A percentile compares a stretch with the other conserved stretches of the same genome.
phyloP scores from a whole-genome alignment of 2,113 vertebrate genomes.

The Lepisosteus oculatus region DNA sequence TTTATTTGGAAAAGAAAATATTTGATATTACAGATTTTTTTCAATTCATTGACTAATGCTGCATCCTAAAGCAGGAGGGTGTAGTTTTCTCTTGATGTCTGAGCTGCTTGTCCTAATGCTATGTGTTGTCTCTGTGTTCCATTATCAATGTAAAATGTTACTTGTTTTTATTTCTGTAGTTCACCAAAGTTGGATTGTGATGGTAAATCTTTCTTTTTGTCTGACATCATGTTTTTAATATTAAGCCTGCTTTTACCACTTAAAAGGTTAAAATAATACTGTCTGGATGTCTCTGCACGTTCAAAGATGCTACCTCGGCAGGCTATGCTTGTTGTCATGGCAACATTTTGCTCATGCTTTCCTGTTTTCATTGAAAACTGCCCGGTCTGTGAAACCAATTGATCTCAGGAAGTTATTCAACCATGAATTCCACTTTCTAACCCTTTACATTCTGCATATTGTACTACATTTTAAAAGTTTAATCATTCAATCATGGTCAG shows the following conservation, averaged over 20 bases:
- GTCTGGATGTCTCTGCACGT: conserved; percentile 56
- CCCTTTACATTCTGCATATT: conserved; percentile 5
- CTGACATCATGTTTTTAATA: conserved; percentile 38
- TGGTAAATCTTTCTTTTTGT: conserved; percentile 34
- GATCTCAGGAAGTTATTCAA: conserved; percentile 55
- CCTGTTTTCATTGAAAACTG: conserved; percentile 84
- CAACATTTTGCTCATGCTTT: conserved; percentile 83
- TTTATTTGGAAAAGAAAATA: too few species aligned
- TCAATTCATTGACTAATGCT: too few species aligned
- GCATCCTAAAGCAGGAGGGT: too few species aligned
- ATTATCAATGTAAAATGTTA: conserved; percentile 5
- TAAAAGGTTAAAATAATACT: conserved; percentile 59
- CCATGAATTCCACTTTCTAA: conserved; percentile 37
- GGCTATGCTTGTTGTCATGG: conserved; percentile 89
- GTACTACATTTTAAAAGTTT: too few species aligned
- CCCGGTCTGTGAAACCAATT: conserved; percentile 64
- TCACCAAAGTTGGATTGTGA: conserved; percentile 43
- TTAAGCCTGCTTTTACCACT: conserved; percentile 53
- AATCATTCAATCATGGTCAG: too few species aligned
- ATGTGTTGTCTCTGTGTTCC: conserved; percentile 32
- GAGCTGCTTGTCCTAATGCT: conserved; percentile 28
- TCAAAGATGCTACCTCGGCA: conserved; percentile 52
- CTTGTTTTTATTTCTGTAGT: conserved; percentile 57
- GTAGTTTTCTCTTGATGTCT: not conserved
- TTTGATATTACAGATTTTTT: too few species aligned